Base-by-base conservation (phyloP, 2,113 vertebrate species). In the Orycteropus afer region DNA sequence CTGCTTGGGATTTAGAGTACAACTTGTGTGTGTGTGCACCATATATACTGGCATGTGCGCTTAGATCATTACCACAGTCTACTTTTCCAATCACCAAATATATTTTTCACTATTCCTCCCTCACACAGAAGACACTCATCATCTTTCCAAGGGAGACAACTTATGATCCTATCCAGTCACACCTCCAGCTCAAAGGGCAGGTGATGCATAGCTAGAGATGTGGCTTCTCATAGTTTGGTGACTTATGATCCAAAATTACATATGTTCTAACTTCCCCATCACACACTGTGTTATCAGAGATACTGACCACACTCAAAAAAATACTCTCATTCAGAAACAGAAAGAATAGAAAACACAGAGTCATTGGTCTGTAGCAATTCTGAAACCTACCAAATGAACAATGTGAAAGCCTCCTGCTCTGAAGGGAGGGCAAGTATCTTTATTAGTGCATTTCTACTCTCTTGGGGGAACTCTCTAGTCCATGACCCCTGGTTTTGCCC, bases 1-100 rank as follows among this genome's bases (percentile, higher is more conserved):
- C 27, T 27, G 57, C 49, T 51, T 51, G 49, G 49, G 12, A 51
- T 51, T 51, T 7, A 51, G 12, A 51, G 49, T 51, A 51, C 49
- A 51, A 51, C 49, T 18, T 61, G 57, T 61, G 57, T 61, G 57
- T 61, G 27, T 61, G 22, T 23, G 27, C 23, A 61, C 57, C 49
- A 12, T 51, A 12, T 51, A 51, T 51, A 51, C 49, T 7, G 7
- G 49, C 49, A 51, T 12, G 12, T 51, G 49, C 49, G 49, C 49
- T 9, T 12, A 51, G 49, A 9, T 61, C 59, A 27, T 25, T 61
- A 29, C 57, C 32, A 7, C 23, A 18, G 27, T 59, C 40, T 57
- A 17, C 42, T 29, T 85, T 92, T 80, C 76, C 93, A 88, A 18
- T 45, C 57, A 94, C 86, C 61, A 91, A 42, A 18, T 49, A 13